Evolutionary conservation across 2,113 vertebrate genomes (phyloP), one percentile per base, ranked within the genome.

Genomic region (Alexandromys fortis): DNA sequence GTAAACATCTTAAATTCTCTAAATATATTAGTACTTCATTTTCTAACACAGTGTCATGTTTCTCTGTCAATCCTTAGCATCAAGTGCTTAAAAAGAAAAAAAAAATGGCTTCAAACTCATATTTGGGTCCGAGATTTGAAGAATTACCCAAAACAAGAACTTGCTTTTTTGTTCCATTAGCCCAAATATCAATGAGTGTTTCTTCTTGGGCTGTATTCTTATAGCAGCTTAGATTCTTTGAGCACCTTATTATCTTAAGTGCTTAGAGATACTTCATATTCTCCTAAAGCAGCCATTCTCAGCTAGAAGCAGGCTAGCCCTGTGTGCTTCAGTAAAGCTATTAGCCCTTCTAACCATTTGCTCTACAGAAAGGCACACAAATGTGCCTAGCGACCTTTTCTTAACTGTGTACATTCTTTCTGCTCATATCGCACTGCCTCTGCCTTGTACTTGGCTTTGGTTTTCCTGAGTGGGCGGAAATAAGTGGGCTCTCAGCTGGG

Each of bases 141-240:
- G 90, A 97, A 95, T 93, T 83, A 45, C 42, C 79, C 38, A 83
- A 87, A 83, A 83, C 55, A 89, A 88, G 49, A 93, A 68, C 47
- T 73, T 70, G 21, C 70, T 79, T 92, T 47, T 55, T 75, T 78
- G 73, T 94, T 92, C 94, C 58, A n/a, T 92, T 72, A 70, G 10
- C 49, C 58, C 78, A 52, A 52, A 75, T 85, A 91, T 35, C 24
- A 45, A 67, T 35, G 68, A 75, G 63, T 9, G n/a, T 85, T 92
- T 95, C 86, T 82, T 63, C 55, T 96, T 89, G 42, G 67, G 67
- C 70, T 85, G 21, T 82, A 33, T 42, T 49, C 75, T 90, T 77
- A 86, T 22, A 78, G 33, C 22, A 86, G 68, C 78, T 92, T 82
- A 65, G 63, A 65, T 73, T 92, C 79, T 95, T 81, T 58, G 17